Evolutionary conservation across 2,113 vertebrate genomes (phyloP).

Genomic region (Verasper variegatus): DNA sequence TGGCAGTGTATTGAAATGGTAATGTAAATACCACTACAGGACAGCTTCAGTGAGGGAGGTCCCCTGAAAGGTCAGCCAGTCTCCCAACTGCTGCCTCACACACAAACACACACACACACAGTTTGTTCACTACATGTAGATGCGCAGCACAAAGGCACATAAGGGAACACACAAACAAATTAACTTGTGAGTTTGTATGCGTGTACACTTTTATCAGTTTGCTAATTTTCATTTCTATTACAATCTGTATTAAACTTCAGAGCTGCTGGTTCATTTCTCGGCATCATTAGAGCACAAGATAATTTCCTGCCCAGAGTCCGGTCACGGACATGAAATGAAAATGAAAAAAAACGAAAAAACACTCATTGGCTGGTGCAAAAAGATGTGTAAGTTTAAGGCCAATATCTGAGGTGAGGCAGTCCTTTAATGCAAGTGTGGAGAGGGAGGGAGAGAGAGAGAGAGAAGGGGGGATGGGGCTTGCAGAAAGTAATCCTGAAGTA

Average conservation of each 20-base stretch:
- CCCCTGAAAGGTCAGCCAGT: constrained; percentile 79
- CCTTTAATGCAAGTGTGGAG: constrained; percentile 20
- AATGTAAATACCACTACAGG: constrained; percentile 83
- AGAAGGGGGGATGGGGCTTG: not conserved
- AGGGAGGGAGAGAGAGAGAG: no score
- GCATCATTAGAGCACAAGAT: constrained; percentile 63
- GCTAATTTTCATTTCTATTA: constrained; percentile 43
- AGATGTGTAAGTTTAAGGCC: constrained; percentile 44
- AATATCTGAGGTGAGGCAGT: constrained; percentile 36
- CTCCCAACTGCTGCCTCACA: constrained; percentile 49
- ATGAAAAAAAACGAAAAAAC: constrained; percentile 20
- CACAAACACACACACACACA: constrained; percentile 7
- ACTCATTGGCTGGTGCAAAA: constrained; percentile 52
- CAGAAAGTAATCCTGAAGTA: constrained; percentile 12
- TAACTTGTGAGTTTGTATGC: constrained; percentile 11
- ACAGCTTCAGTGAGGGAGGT: constrained; percentile 76
- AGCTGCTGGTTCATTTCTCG: constrained; percentile 42
- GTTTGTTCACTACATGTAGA: constrained; percentile 12
- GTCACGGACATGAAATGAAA: constrained; percentile 49
- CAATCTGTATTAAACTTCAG: constrained; percentile 44
- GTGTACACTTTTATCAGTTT: constrained; percentile 42
- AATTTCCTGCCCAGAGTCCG: constrained; percentile 55
- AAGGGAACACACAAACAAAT: constrained; percentile 15
- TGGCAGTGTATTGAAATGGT: constrained; percentile 84
- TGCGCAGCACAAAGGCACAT: constrained; percentile 19